phyloP scores from a whole-genome alignment of 2,888 invertebrate genomes.

The Ramazzottius varieornatus region DNA sequence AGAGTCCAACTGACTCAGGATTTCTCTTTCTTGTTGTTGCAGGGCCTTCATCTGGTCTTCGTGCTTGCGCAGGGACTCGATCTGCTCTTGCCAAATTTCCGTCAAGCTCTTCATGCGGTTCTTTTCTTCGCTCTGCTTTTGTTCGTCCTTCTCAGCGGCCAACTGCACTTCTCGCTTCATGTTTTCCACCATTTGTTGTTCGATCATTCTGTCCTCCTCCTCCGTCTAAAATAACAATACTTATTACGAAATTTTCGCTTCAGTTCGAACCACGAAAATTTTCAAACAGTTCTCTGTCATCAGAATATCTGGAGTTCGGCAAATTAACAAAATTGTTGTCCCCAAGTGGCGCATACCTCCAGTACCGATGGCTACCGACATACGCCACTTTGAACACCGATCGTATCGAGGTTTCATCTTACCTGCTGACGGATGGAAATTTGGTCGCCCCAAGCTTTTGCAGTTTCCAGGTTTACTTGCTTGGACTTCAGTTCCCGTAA shows the following conservation, averaged over 20 bases:
- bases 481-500: not conserved
- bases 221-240: not conserved
- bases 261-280: not conserved
- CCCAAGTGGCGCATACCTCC: too few species aligned
- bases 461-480: not conserved
- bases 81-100: not conserved
- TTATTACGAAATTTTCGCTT: not conserved
- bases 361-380: too few species aligned
- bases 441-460: conserved; percentile 3
- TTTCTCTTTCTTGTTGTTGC: not conserved
- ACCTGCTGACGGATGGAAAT: not conserved
- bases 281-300: not conserved
- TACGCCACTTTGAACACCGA: too few species aligned
- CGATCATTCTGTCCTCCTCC: not conserved
- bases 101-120: not conserved
- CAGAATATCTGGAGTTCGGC: not conserved
- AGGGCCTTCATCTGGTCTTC: not conserved
- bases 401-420: not conserved
- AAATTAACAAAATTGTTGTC: too few species aligned
- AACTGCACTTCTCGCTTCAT: not conserved
- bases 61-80: not conserved
- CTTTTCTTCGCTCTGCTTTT: not conserved
- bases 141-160: not conserved
- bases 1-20: not conserved
- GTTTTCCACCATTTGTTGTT: not conserved